Evolutionary conservation across 2,888 invertebrate genomes (phyloP).

Genomic region (Pristionchus japonicus): DNA sequence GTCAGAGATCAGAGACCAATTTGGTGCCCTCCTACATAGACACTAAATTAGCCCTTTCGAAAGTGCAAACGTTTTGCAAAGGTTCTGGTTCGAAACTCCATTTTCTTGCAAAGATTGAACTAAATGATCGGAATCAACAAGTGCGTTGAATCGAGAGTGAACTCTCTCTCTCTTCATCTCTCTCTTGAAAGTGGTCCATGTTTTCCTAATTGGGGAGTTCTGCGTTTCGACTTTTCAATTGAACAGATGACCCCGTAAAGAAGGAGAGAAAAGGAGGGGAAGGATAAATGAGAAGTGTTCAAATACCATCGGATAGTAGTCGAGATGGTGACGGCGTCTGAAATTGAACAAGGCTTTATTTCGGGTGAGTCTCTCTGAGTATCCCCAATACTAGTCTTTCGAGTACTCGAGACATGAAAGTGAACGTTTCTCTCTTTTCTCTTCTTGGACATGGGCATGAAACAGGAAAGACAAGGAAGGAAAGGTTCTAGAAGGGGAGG

Average conservation of each 20-base stretch:
- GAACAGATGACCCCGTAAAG: conserved; percentile 21
- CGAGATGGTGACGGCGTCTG: background rate
- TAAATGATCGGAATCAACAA: background rate
- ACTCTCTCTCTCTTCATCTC: background rate
- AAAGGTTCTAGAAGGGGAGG: conserved; percentile 14
- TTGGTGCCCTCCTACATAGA: background rate
- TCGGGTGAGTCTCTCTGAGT: too few species aligned
- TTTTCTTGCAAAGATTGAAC: too few species aligned
- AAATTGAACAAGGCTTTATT: background rate
- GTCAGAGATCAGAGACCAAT: background rate
- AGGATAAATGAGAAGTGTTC: background rate
- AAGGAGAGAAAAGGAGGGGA: background rate
- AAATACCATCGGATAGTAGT: conserved; percentile 26
- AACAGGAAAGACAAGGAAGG: conserved; percentile 15
- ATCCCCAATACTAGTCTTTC: background rate
- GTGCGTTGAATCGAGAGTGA: background rate
- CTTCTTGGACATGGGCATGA: too few species aligned
- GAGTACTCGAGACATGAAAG: background rate
- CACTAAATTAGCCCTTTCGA: background rate
- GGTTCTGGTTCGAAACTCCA: too few species aligned
- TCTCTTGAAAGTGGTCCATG: conserved; percentile 12
- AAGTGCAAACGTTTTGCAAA: background rate
- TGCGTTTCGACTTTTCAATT: background rate
- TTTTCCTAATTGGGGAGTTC: conserved; percentile 26
- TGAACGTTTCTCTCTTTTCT: background rate